Evolutionary conservation across 1,140 invertebrate species (phyloP), one percentile per base, ranked within the genome.

Genomic region (Lineus longissimus): DNA sequence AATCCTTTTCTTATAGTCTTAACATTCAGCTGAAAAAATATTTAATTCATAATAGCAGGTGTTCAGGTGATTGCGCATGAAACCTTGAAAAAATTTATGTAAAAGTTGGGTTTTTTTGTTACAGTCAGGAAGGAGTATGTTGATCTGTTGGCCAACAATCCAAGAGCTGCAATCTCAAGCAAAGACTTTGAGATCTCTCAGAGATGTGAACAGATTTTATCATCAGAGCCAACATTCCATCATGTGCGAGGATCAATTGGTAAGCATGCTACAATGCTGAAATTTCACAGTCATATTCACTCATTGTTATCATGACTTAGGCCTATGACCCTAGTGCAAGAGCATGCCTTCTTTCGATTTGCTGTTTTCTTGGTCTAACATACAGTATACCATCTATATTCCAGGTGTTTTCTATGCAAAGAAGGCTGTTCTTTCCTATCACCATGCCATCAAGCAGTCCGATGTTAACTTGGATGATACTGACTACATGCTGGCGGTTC

Each of bases 401-500:
- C 13, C 33, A 81, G 78, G 78, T 51, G 72, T 72, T 36, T 79
- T 79, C 59, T 79, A 75, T 73, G 77, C 67, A 23, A 81, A 79
- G 78, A 81, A 79, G 55, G 77, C 78, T 43, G 73, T 75, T 1
- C 60, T 81, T 33, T 81, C 78, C 2, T 81, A 78, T 64, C 71
- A 76, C 55, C 78, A 81, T 64, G 68, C 75, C 22, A 61, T 60
- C 23, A 69, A 70, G 41, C 67, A 72, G 58, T 73, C 73, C 25
- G 70, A 69, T 33, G 70, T 64, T 17, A 62, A 73, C 45, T 59
- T 79, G 45, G 45, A 70, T 47, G 75, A 77, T 55, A 73, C 72
- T 6, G 76, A 79, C 67, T 77, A 75, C 63, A 61, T 79, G 30
- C 64, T 81, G 45, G 64, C 73, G 4, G 70, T 78, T 9, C 78